Evolutionary conservation across 1,140 invertebrate genomes (phyloP), one percentile per base, ranked within the genome.

Genomic region (Plutomurus gul): DNA sequence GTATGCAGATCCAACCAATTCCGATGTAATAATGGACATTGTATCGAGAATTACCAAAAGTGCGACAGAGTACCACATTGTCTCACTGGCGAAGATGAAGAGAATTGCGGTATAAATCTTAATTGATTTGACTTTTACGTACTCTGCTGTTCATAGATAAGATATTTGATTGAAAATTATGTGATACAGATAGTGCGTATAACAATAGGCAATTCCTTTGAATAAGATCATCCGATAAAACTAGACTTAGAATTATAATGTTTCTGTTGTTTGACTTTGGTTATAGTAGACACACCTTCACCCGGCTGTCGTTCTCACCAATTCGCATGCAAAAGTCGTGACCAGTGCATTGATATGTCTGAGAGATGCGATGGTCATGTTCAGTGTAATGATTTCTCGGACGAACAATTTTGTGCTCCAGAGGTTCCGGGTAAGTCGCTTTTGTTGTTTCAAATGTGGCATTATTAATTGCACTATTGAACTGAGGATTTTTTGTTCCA

Each of bases 371-470:
- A 91, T 83, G 82, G 83, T 8, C 87, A 90, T 87, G 92, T 92
- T 89, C 94, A 96, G 89, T 97, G 95, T 89, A 90, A 90, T 87
- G 95, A 96, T 89, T 92, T 93, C 89, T 95, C 93, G 82, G 95
- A 97, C 88, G 95, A 97, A 89, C 92, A 93, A 87, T 92, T 93
- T 87, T 96, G 95, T 90, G 76, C 77, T 81, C n/a, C n/a, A n/a
- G n/a, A 73, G 36, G 71, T 65, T 65, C n/a, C 36, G 56, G 36
- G 11, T 43, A n/a, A 13, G 39, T 39, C 6, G 75, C 47, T 25
- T 75, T 22, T 56, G 33, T 39, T n/a, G n/a, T n/a, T n/a, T n/a
- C n/a, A n/a, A n/a, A n/a, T n/a, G n/a, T n/a, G n/a, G n/a, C n/a
- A n/a, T n/a, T n/a, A n/a, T n/a, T n/a, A n/a, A n/a, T n/a, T n/a